phyloP scores from a whole-genome alignment of 2,113 vertebrate species.

The Dendropsophus ebraccatus region DNA sequence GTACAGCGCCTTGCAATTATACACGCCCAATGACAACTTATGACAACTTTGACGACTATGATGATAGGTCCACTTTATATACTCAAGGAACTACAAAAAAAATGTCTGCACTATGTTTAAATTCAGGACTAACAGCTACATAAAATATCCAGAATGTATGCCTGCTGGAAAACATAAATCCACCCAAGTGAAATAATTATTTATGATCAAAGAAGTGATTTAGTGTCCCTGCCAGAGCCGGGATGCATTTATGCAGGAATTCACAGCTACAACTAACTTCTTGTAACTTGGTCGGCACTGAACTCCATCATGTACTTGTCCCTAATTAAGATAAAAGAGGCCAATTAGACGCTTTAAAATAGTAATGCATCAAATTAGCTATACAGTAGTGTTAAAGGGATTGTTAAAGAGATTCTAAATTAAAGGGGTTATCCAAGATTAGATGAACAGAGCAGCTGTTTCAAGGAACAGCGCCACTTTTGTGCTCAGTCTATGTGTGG shows the following conservation, averaged over 20 bases:
- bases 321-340: slow-evolving; percentile 35
- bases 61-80: background rate
- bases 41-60: background rate
- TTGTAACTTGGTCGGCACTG: background rate
- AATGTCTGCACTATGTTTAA: background rate
- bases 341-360: background rate
- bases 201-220: slow-evolving; percentile 20
- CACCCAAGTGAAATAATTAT: slow-evolving; percentile 24
- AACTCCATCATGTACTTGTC: background rate
- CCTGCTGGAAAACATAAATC: slow-evolving; percentile 12
- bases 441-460: too few species aligned
- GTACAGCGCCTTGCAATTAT: background rate
- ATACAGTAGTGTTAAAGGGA: background rate
- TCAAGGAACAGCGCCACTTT: too few species aligned
- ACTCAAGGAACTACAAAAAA: background rate
- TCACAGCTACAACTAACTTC: slow-evolving; percentile 2
- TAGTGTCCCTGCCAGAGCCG: slow-evolving; percentile 10
- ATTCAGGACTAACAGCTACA: background rate
- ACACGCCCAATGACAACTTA: background rate
- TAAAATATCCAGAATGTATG: slow-evolving; percentile 3
- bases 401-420: too few species aligned
- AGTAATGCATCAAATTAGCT: background rate
- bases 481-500: too few species aligned
- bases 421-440: too few species aligned
- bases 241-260: slow-evolving; percentile 9